phyloP scores from a whole-genome alignment of 2,888 invertebrate genomes.

The Chloromyia formosa region DNA sequence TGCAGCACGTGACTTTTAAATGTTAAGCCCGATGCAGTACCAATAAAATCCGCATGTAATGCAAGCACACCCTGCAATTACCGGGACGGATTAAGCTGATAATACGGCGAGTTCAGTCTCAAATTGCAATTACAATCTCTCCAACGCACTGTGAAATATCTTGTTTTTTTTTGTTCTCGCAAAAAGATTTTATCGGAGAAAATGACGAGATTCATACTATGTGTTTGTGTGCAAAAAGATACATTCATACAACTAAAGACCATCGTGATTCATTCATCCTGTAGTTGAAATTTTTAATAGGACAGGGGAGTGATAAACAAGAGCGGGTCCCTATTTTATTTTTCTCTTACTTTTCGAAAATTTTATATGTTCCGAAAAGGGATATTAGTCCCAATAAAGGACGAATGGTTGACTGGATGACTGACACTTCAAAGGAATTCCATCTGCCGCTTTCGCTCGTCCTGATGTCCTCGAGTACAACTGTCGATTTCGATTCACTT shows the following conservation, averaged over 20 bases:
- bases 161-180: too few relatives aligned
- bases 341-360: conserved; percentile 24
- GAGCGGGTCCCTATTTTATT: conserved; percentile 1
- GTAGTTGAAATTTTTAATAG: conserved; percentile 10
- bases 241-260: neutral
- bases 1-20: conserved; percentile 43
- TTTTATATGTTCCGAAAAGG: conserved; percentile 7
- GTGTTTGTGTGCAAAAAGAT: neutral
- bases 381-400: conserved; percentile 19
- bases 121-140: conserved; percentile 34
- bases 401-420: conserved; percentile 30
- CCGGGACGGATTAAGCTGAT: conserved; percentile 32
- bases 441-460: neutral
- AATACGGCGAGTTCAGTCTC: conserved; percentile 29
- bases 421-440: conserved; percentile 43
- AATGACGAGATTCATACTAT: neutral
- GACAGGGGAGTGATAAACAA: conserved; percentile 18
- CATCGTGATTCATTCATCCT: neutral
- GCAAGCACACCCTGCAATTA: conserved; percentile 40
- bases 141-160: conserved; percentile 35
- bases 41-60: conserved; percentile 39
- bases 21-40: conserved; percentile 42
- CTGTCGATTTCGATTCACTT: conserved; percentile 19
- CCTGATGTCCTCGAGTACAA: conserved; percentile 5
- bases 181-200: conserved; percentile 28